Percentiles rank a stretch among this genome's conserved stretches.
These are phyloP conservation scores for Bolinopsis microptera DNA, from an alignment of 37 sponge, comb jelly and placozoan genomes.

Conservation along the genomic window DNA sequence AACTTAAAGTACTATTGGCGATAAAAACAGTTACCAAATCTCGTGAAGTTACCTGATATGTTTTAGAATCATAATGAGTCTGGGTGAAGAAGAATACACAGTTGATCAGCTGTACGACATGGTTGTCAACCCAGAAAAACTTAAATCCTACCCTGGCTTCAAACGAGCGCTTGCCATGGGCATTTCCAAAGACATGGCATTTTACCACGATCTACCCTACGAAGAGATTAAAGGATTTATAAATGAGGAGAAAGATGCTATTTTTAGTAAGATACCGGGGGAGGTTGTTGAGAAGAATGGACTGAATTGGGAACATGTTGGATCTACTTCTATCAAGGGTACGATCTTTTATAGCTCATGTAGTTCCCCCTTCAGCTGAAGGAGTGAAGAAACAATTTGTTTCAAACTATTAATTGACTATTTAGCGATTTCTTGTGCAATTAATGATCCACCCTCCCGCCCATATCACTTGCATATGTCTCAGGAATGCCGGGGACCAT, in stretches of 20 bases:
- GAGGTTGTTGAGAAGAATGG: background rate
- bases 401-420: no score
- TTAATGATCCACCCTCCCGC: no score
- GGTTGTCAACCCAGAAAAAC: background rate
- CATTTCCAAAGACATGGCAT: conserved; percentile 5
- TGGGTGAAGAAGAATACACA: background rate
- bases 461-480: no score
- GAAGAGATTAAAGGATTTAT: background rate
- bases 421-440: no score
- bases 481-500: conserved; percentile 46
- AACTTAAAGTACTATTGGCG: no score
- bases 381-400: no score
- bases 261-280: background rate
- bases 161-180: conserved; percentile 34
- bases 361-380: no score
- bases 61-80: background rate
- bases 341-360: background rate
- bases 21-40: no score
- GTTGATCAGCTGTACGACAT: conserved; percentile 23
- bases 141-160: background rate
- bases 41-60: no score
- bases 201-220: conserved; percentile 24
- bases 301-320: background rate
- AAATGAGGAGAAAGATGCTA: background rate
- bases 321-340: conserved; percentile 32